Base-by-base conservation (phyloP, 2,888 invertebrate genomes). In the Agrotis ipsilon region DNA sequence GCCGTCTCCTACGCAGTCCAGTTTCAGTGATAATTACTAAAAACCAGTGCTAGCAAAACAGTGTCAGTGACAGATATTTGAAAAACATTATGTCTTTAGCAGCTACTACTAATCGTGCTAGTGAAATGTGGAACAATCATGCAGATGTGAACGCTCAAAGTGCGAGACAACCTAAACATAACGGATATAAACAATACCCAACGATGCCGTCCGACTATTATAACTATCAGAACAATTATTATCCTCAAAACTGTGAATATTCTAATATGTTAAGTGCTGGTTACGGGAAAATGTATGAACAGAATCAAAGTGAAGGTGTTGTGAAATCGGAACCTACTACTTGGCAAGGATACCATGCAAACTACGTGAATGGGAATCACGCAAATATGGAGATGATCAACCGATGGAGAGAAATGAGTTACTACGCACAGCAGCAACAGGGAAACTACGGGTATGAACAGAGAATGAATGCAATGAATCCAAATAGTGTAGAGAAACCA, bases 51-150 rank as follows among this genome's bases (percentile, higher is more conserved):
- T 68, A 89, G 89, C 90, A 24, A 75, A 69, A 58, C 81, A 87
- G 91, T 92, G 87, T 86, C 72, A 89, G 90, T 91, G 88, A 83
- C 72, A 77, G 77, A 69, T 77, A 69, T 46, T 69, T 83, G 67
- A 81, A 71, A 54, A 74, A 65, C 63, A 83, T 59, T 62, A 95
- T 95, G 95, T 93, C 93, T 75, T 92, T 93, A 75, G 89, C 90
- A 60, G 92, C 94, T 62, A 89, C 94, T 62, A 92, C 90, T 52
- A 95, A 93, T 83, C 93, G 93, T 89, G 88, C 91, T 2, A 93
- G 92, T 93, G 94, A 94, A 87, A 94, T 94, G 93, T 95, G 95
- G 94, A 93, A 92, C 86, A 92, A 92, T 86, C 85, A 90, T 92
- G 87, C 79, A 60, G 92, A 93, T 78, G 87, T 92, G 76, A 93